These are phyloP conservation scores for Lethenteron camtschaticum DNA, from an alignment of 2,113 vertebrate species.

Conservation along the genomic window DNA sequence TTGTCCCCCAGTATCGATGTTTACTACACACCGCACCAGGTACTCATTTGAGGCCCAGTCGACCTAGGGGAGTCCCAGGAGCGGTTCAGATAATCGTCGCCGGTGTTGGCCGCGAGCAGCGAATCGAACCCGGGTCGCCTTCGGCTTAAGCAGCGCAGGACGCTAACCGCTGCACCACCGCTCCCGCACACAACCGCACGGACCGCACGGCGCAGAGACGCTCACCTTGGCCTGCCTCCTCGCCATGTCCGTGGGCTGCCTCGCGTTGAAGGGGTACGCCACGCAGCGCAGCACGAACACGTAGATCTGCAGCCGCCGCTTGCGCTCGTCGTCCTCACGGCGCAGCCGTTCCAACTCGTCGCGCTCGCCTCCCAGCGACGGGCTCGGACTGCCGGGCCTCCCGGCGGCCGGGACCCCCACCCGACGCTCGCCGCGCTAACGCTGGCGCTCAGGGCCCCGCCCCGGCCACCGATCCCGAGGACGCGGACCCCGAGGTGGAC, in stretches of 20 bases:
- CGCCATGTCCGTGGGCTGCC: slow-evolving; percentile 76
- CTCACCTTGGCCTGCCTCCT: slow-evolving; percentile 63
- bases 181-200: no score
- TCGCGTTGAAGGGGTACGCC: slow-evolving; percentile 62
- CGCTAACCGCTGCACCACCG: no score
- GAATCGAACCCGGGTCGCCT: no score
- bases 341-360: slow-evolving; percentile 25
- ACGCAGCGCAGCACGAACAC: slow-evolving; percentile 70
- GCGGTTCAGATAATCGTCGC: no score
- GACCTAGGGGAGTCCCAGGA: no score
- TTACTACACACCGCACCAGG: no score
- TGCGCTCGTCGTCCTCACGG: slow-evolving; percentile 37
- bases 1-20: no score
- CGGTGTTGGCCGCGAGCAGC: no score
- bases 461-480: slow-evolving; percentile 5
- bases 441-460: slow-evolving; percentile 17
- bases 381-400: slow-evolving; percentile 27
- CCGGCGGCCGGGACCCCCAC: slow-evolving; percentile 12
- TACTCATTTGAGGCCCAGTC: no score
- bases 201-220: no score
- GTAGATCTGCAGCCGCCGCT: slow-evolving; percentile 56
- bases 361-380: slow-evolving; percentile 30
- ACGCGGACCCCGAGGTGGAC: no score
- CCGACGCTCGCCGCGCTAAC: slow-evolving; percentile 10
- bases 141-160: no score